Evolutionary conservation across 2,797 vertebrate species (phyloP).

Genomic region (Scarus forsteni): DNA sequence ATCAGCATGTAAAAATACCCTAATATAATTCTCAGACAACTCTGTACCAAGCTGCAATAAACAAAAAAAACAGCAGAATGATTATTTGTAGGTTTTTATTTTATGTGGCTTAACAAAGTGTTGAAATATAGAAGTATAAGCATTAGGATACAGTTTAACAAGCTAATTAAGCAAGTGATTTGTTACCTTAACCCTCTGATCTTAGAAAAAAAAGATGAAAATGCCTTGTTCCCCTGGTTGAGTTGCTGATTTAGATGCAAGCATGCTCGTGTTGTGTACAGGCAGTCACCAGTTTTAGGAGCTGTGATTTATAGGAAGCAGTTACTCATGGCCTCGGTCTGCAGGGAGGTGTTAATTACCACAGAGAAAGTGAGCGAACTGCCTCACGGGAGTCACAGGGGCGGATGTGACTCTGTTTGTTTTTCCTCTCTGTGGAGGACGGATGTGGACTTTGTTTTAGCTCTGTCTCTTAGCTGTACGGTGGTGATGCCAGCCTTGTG

Average conservation of each 20-base stretch:
- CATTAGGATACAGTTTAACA: no score
- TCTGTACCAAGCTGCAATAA: no score
- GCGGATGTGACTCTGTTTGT: constrained; percentile 34
- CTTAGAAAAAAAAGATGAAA: no score
- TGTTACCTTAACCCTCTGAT: no score
- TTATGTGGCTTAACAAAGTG: no score
- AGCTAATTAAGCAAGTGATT: no score
- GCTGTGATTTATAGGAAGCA: constrained; percentile 57
- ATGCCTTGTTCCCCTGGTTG: not conserved
- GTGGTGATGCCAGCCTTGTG: constrained; percentile 4
- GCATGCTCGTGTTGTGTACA: constrained; percentile 12
- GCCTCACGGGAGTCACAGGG: constrained; percentile 30
- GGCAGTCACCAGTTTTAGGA: constrained; percentile 40
- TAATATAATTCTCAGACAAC: no score
- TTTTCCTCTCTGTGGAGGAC: constrained; percentile 41
- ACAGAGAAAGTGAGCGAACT: constrained; percentile 41
- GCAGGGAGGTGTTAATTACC: constrained; percentile 66
- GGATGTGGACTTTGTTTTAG: constrained; percentile 27
- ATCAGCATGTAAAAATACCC: no score
- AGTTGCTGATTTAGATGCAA: not conserved
- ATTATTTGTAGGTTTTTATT: no score
- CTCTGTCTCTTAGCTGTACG: constrained; percentile 8
- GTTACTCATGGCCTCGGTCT: constrained; percentile 41
- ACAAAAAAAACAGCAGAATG: no score
- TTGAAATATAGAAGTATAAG: no score